Base-by-base conservation (phyloP, 2,797 vertebrate species). In the Rhynchotus rufescens region DNA sequence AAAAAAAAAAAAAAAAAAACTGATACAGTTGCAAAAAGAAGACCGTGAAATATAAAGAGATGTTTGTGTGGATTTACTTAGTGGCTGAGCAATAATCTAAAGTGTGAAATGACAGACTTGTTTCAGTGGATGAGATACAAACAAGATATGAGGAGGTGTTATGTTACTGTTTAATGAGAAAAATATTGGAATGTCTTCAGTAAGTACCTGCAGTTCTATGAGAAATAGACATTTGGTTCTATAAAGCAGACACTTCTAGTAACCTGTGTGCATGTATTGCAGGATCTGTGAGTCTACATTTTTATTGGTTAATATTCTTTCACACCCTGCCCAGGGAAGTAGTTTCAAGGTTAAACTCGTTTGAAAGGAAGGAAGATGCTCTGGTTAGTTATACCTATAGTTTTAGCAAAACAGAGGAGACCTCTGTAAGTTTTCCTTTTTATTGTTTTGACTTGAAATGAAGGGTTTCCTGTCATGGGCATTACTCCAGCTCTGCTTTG, bases 31-130 rank as follows among this genome's bases (percentile, higher is more conserved):
- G 32, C n/a, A 5, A 81, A 80, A n/a, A 25, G 8, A 25, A 75
- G 15, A 72, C 16, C 16, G n/a, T n/a, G 30, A 64, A 87, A 30
- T 51, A 22, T 5, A 12, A 68, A 49, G 6, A 40, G 56, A 78
- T 8, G 10, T 81, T 20, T 72, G 32, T 72, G 21, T 68, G 47
- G 10, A 64, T 91, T 82, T 80, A 10, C 32, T 40, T 20, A 69
- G 5, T 0, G 6, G 10, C 26, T 0, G 1, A 85, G 23, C 22
- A 78, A 2, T 21, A 65, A 2, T 59, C 7, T 49, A 19, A 82
- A 64, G 4, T 49, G 10, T 73, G 56, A 14, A 79, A 86, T 2
- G 9, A n/a, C 5, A 6, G 16, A 28, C 11, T 67, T 9, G 3
- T 61, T 69, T 84, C 12, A 38, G 17, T 69, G 23, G 62, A 80